A percentile compares a stretch with the other conserved stretches of the same genome.
Evolutionary conservation across 1,140 invertebrate species (phyloP).

Genomic region (Drosophila sproati): DNA sequence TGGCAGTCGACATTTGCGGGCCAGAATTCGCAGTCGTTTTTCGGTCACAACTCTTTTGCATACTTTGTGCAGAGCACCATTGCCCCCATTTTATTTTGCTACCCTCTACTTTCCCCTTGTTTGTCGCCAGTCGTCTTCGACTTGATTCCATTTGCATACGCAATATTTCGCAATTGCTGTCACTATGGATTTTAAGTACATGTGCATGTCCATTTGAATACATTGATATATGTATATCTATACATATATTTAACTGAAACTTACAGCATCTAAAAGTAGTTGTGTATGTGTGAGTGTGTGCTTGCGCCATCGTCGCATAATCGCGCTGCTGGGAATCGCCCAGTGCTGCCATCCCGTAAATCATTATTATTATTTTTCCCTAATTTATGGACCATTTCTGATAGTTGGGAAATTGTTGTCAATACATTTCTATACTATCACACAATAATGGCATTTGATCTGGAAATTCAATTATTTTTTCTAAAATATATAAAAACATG

Average conservation of each 20-base stretch:
- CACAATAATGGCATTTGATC: not conserved
- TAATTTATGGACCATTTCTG: constrained; percentile 29
- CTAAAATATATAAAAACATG: not conserved
- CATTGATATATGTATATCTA: not conserved
- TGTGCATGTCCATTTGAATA: not conserved
- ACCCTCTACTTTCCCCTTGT: not conserved
- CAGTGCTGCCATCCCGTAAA: constrained; percentile 4
- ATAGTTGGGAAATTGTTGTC: constrained; percentile 41
- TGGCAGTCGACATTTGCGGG: constrained; percentile 38
- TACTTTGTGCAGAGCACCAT: not conserved
- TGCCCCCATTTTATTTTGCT: not conserved
- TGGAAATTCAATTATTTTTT: constrained; percentile 26
- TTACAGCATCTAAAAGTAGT: not conserved
- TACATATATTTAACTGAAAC: not conserved
- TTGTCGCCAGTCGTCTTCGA: constrained; percentile 21
- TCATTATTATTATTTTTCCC: constrained; percentile 2
- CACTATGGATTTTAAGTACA: constrained; percentile 8
- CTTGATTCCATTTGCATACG: constrained; percentile 30
- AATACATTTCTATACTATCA: constrained; percentile 25
- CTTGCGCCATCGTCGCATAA: not conserved
- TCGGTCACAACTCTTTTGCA: constrained; percentile 32
- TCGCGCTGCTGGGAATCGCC: not conserved
- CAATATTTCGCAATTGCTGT: constrained; percentile 8
- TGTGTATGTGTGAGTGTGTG: not conserved
- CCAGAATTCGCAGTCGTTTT: constrained; percentile 10